phyloP scores from a whole-genome alignment of 2,113 vertebrate species.

The Mesoclemmys tuberculata region DNA sequence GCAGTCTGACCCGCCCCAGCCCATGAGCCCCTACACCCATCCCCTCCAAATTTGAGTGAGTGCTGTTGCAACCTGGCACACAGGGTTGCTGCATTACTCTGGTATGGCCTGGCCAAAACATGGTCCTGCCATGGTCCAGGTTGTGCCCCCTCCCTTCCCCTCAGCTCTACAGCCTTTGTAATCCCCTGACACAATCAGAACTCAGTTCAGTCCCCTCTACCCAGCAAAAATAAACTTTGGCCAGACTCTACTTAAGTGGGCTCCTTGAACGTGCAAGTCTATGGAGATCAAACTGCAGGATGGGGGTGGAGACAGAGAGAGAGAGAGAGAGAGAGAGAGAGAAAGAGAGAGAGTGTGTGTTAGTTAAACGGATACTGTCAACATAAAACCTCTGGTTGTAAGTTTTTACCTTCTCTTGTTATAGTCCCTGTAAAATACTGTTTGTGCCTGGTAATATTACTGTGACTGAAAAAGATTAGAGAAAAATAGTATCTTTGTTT shows the following conservation, averaged over 20 bases:
- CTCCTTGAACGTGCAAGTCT: background rate
- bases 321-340: too few species aligned
- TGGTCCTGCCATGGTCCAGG: background rate
- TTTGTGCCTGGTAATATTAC: background rate
- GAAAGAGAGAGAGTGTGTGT: too few species aligned
- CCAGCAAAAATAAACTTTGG: background rate
- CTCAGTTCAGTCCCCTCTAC: background rate
- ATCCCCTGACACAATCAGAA: background rate
- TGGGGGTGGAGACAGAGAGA: too few species aligned
- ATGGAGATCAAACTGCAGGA: background rate
- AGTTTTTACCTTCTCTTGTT: background rate
- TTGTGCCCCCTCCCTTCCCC: background rate
- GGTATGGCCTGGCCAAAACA: background rate
- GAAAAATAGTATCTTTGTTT: background rate
- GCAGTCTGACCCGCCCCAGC: background rate
- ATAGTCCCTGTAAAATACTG: background rate
- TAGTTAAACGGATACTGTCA: background rate
- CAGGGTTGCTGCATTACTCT: background rate
- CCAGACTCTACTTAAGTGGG: background rate
- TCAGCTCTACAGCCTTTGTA: background rate
- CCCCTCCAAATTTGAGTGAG: background rate
- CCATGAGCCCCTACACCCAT: background rate
- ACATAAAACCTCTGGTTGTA: background rate
- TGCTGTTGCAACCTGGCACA: too few species aligned
- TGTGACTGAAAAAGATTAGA: background rate